A percentile compares a stretch with the other conserved stretches of the same genome.
phyloP scores from a whole-genome alignment of 2,888 invertebrate species.

The Melipona bicolor region DNA sequence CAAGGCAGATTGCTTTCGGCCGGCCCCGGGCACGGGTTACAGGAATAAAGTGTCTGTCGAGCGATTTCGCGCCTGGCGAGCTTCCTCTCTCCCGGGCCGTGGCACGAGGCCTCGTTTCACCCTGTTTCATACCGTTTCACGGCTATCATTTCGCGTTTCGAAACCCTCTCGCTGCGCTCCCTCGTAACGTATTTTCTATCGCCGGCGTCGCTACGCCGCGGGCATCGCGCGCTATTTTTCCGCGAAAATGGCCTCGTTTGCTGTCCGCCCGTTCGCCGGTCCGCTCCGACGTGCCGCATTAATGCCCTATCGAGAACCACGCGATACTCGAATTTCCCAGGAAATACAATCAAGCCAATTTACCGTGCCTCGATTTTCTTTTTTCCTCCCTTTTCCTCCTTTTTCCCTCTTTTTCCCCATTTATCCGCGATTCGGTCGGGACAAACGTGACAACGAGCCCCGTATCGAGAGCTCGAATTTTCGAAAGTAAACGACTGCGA shows the following conservation, averaged over 20 bases:
- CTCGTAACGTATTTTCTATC: slow-evolving; percentile 74
- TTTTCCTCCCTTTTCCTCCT: not conserved
- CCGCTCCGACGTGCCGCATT: slow-evolving; percentile 49
- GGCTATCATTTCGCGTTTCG: slow-evolving; percentile 61
- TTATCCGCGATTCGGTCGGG: not conserved
- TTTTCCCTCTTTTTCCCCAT: too few relatives aligned
- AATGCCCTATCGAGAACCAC: slow-evolving; percentile 56
- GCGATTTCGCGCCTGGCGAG: slow-evolving; percentile 48
- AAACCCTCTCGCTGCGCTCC: slow-evolving; percentile 46
- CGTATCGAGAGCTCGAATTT: not conserved
- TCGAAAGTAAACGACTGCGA: not conserved
- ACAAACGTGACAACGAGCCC: not conserved
- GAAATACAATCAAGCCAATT: slow-evolving; percentile 56
- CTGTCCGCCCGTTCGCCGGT: slow-evolving; percentile 13
- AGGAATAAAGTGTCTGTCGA: not conserved
- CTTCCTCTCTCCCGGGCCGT: slow-evolving; percentile 3
- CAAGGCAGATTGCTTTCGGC: slow-evolving; percentile 29
- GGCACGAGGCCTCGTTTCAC: not conserved
- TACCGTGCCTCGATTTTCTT: not conserved
- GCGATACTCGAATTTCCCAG: slow-evolving; percentile 53
- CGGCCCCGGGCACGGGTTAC: slow-evolving; percentile 19
- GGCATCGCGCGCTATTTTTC: slow-evolving; percentile 59
- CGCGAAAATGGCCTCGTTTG: slow-evolving; percentile 68
- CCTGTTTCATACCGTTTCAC: slow-evolving; percentile 37
- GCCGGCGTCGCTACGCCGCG: slow-evolving; percentile 56